These are phyloP conservation scores for Orchestes rusci DNA, from an alignment of 2,888 invertebrate species.

Conservation along the genomic window DNA sequence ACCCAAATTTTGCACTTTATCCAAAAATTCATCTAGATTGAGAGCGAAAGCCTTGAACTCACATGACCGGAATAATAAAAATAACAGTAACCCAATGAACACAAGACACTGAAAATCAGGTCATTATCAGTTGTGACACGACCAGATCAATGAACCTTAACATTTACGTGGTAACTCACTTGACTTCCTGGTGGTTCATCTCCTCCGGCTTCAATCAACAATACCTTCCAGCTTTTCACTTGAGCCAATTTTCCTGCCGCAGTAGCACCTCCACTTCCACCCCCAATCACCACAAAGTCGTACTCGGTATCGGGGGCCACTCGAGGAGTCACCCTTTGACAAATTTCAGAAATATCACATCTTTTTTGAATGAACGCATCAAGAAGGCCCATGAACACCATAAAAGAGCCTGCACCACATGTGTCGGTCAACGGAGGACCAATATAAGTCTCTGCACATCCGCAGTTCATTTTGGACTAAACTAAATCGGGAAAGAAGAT, in stretches of 20 bases:
- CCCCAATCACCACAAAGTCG: constrained; percentile 61
- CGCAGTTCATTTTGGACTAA: constrained; percentile 36
- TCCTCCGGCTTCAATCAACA: constrained; percentile 64
- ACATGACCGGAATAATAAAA: too few species aligned
- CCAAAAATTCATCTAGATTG: too few species aligned
- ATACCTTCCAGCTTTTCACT: constrained; percentile 59
- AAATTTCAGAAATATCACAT: constrained; percentile 53
- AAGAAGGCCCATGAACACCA: constrained; percentile 59
- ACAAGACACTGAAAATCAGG: too few species aligned
- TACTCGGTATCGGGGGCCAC: constrained; percentile 48
- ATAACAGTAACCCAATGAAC: too few species aligned
- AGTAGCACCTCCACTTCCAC: constrained; percentile 59
- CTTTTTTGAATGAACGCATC: constrained; percentile 55
- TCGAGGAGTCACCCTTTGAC: constrained; percentile 49
- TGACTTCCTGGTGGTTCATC: constrained; percentile 59
- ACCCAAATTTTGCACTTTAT: too few species aligned
- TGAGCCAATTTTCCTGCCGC: constrained; percentile 59
- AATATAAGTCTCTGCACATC: constrained; percentile 50
- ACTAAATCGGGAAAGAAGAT: too few species aligned
- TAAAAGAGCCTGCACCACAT: constrained; percentile 53
- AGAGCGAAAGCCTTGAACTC: too few species aligned
- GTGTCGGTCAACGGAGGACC: constrained; percentile 49
- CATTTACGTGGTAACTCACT: too few species aligned
- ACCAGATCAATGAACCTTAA: too few species aligned
- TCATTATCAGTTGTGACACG: too few species aligned